These are phyloP conservation scores for Chloroceryle inda DNA, from an alignment of 2,797 vertebrate species.

Conservation along the genomic window DNA sequence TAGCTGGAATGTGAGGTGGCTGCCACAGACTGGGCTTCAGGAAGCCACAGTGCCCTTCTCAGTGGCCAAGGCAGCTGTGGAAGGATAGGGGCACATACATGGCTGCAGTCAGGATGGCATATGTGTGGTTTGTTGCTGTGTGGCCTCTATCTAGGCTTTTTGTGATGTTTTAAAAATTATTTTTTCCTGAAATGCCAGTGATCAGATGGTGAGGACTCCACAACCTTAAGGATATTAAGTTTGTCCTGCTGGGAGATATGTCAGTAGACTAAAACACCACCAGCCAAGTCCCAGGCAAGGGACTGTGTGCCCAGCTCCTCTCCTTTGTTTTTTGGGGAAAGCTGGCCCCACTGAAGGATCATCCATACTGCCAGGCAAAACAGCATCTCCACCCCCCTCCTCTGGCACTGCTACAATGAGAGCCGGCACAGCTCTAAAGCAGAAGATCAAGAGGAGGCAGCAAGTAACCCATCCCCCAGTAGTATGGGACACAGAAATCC, in stretches of 20 bases:
- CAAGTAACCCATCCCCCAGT: neutral
- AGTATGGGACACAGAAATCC: neutral
- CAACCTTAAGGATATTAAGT: neutral
- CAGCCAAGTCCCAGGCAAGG: neutral
- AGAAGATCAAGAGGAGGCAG: neutral
- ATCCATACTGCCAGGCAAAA: neutral
- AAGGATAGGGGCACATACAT: neutral
- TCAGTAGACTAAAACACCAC: neutral
- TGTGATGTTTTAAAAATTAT: neutral
- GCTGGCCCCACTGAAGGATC: neutral
- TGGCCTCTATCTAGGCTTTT: neutral
- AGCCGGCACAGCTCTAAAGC: neutral
- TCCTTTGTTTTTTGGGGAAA: neutral
- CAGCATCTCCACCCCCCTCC: neutral
- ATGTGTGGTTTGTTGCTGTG: neutral
- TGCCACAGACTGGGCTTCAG: neutral
- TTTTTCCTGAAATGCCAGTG: neutral
- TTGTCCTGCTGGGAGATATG: neutral
- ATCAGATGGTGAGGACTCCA: neutral
- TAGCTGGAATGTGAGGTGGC: neutral
- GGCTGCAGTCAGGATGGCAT: fast-evolving
- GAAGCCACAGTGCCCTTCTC: fast-evolving
- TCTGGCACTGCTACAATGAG: neutral
- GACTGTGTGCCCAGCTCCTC: neutral
- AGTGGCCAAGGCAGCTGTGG: neutral